These are phyloP conservation scores for Mormyrops attenuatus DNA, from an alignment of 2,797 vertebrate species.

Conservation along the genomic window DNA sequence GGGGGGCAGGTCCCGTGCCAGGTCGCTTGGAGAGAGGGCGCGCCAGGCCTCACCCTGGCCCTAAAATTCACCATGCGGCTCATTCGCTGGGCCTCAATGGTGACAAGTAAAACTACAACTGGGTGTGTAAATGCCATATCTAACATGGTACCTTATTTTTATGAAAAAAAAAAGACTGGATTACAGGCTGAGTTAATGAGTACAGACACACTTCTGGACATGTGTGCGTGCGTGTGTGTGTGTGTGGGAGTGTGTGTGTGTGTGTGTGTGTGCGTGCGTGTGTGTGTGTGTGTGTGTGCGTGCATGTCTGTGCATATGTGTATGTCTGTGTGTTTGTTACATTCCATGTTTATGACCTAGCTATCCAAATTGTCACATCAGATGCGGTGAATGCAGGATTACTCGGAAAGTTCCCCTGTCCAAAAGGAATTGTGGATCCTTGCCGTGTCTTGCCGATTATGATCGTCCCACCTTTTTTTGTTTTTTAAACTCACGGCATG, in stretches of 20 bases:
- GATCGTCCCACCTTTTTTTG: not conserved
- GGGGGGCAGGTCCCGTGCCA: slow-evolving; percentile 68
- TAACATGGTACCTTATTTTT: not conserved
- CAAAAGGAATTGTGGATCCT: not conserved
- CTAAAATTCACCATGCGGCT: not conserved
- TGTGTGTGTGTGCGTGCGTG: not conserved
- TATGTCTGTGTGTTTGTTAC: not conserved
- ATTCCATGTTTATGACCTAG: not conserved
- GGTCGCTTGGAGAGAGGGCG: slow-evolving; percentile 40
- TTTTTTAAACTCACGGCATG: not conserved
- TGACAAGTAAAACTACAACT: not conserved
- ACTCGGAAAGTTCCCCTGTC: not conserved
- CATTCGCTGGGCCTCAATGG: not conserved
- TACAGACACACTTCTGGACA: not conserved
- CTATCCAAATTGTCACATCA: not conserved
- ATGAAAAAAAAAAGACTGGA: not conserved
- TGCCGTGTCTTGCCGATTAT: not conserved
- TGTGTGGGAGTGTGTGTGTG: not conserved
- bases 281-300: not conserved
- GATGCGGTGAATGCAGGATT: not conserved
- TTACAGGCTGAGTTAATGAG: not conserved
- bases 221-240: no score
- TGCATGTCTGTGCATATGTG: not conserved
- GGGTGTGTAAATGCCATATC: not conserved
- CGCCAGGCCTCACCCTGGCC: not conserved